Evolutionary conservation across 2,888 invertebrate genomes (phyloP).

Genomic region (Syrista parreyssii): DNA sequence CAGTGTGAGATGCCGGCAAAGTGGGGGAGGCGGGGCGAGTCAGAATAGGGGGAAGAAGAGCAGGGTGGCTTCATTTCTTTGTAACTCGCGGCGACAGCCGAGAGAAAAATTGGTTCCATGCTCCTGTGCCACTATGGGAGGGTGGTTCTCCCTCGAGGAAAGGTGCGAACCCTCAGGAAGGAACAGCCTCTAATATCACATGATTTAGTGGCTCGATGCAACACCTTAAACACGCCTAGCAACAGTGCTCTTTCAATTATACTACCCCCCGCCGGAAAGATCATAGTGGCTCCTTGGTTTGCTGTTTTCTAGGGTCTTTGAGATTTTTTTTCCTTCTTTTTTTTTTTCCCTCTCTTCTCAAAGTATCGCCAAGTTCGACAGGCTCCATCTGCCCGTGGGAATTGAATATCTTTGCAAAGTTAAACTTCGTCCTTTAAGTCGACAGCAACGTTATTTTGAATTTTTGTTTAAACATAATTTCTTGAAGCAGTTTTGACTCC

Average conservation of each 20-base stretch:
- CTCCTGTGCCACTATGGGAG: constrained; percentile 3
- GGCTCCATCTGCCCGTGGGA: neutral
- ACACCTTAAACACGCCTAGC: constrained; percentile 47
- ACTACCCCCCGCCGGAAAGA: neutral
- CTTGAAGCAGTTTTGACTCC: neutral
- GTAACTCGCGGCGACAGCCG: constrained; percentile 60
- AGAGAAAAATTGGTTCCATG: constrained; percentile 60
- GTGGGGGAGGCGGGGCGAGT: constrained; percentile 14
- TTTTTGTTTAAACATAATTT: neutral
- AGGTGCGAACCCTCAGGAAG: constrained; percentile 15
- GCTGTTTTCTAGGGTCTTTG: constrained; percentile 5
- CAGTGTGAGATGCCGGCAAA: neutral
- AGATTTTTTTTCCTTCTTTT: constrained; percentile 21
- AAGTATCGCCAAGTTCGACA: neutral
- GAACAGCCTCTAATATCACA: constrained; percentile 58
- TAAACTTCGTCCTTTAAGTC: too few species aligned
- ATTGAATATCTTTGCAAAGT: neutral
- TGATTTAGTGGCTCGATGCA: constrained; percentile 60
- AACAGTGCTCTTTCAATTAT: constrained; percentile 1
- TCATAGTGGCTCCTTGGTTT: constrained; percentile 22
- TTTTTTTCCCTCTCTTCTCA: constrained; percentile 14
- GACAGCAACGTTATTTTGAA: neutral
- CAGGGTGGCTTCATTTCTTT: constrained; percentile 51
- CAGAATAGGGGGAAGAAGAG: constrained; percentile 12
- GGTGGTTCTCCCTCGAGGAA: neutral